Evolutionary conservation across 2,888 invertebrate genomes (phyloP).

Genomic region (Dasypolia templi): DNA sequence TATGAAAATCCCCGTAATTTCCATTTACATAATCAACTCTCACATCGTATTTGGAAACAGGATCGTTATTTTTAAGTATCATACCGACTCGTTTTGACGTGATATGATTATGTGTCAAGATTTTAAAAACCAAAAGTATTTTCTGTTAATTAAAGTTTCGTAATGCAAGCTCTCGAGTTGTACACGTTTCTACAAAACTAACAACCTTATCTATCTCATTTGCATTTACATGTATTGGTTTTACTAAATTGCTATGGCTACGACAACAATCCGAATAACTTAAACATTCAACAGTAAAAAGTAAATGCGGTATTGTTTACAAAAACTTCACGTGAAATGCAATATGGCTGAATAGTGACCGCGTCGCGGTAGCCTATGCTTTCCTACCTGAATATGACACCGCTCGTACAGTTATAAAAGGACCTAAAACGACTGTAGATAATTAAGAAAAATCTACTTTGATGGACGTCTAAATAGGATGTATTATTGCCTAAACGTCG

Average conservation of each 20-base stretch:
- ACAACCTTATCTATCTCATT: constrained; percentile 61
- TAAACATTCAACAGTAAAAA: constrained; percentile 74
- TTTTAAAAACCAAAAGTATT: constrained; percentile 52
- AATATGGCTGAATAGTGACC: constrained; percentile 87
- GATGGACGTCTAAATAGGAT: constrained; percentile 76
- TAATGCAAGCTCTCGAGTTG: constrained; percentile 58
- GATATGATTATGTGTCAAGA: constrained; percentile 72
- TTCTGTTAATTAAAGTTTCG: constrained; percentile 68
- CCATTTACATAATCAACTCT: constrained; percentile 78
- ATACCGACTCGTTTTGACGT: constrained; percentile 67
- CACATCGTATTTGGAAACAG: constrained; percentile 71
- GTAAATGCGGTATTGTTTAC: constrained; percentile 83
- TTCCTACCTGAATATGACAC: constrained; percentile 90
- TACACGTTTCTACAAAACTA: constrained; percentile 48
- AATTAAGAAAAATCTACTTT: constrained; percentile 76
- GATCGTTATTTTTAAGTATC: constrained; percentile 75
- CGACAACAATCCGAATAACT: constrained; percentile 64
- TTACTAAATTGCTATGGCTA: constrained; percentile 58
- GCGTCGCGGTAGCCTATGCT: constrained; percentile 89
- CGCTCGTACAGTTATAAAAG: constrained; percentile 75
- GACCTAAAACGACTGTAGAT: constrained; percentile 73
- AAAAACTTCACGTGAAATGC: constrained; percentile 85
- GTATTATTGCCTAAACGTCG: constrained; percentile 76
- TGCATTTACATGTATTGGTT: constrained; percentile 62
- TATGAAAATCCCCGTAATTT: constrained; percentile 67